A percentile compares a stretch with the other conserved stretches of the same genome.
Evolutionary conservation across 2,113 vertebrate genomes (phyloP).

Genomic region (Scartelaos histophorus): DNA sequence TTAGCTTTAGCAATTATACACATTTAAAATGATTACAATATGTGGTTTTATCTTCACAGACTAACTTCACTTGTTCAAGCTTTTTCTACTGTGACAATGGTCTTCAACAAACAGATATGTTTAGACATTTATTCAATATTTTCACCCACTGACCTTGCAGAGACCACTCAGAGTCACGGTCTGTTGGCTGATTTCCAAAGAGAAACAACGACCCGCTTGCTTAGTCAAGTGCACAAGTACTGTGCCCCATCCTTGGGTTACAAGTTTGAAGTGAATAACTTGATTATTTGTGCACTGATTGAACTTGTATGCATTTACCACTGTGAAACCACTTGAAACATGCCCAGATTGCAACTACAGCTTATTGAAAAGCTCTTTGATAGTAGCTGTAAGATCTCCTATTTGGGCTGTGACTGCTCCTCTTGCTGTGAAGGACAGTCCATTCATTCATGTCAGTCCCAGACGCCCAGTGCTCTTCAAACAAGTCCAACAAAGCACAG

Average conservation of each 20-base stretch:
- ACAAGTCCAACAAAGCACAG: slow-evolving; percentile 65
- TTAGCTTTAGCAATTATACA: too few species aligned
- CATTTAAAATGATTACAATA: too few species aligned
- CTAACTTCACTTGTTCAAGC: neutral
- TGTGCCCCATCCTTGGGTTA: neutral
- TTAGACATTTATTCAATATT: neutral
- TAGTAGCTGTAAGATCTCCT: slow-evolving; percentile 53
- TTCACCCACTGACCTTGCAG: neutral
- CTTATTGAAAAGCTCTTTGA: slow-evolving; percentile 55
- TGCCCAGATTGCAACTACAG: slow-evolving; percentile 17
- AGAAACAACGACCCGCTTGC: neutral
- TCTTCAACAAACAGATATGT: neutral
- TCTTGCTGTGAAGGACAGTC: slow-evolving; percentile 59
- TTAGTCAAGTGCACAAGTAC: neutral
- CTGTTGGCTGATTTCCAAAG: too few species aligned
- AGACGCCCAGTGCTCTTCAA: slow-evolving; percentile 46
- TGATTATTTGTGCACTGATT: neutral
- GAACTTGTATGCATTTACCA: slow-evolving; percentile 4
- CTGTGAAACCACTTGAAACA: slow-evolving; percentile 25
- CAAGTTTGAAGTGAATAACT: neutral
- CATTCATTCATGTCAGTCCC: slow-evolving; percentile 64
- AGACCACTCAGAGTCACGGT: neutral
- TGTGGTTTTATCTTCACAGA: too few species aligned
- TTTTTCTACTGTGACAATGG: neutral
- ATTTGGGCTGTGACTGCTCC: slow-evolving; percentile 49